A percentile compares a stretch with the other conserved stretches of the same genome.
Conservation (phyloP, 1,140 invertebrate genomes). For the Cyrtorhinus lividipennis region DNA sequence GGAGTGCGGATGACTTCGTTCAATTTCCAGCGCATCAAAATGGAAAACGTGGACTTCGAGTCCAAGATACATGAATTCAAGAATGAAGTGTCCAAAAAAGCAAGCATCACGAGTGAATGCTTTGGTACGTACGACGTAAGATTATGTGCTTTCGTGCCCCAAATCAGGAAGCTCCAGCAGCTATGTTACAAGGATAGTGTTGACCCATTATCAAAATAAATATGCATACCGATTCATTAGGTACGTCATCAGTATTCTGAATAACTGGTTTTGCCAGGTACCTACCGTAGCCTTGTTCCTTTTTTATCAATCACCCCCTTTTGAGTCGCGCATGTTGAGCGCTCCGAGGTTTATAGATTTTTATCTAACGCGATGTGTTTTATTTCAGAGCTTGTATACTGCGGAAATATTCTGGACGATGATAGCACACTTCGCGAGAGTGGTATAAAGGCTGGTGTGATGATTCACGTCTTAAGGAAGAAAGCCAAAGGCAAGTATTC, state of each 20-base stretch:
- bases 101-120: slow-evolving; percentile 32
- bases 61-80: slow-evolving; percentile 35
- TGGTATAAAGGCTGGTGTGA: slow-evolving; percentile 36
- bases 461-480: slow-evolving; percentile 37
- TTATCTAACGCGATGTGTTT: no score
- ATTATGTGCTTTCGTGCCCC: no score
- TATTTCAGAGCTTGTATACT: slow-evolving; percentile 37
- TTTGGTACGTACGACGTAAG: slow-evolving; percentile 30
- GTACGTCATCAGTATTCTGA: no score
- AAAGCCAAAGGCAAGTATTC: slow-evolving; percentile 28
- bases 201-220: no score
- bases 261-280: no score
- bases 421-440: slow-evolving; percentile 33
- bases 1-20: slow-evolving; percentile 29
- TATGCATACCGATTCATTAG: no score
- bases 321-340: no score
- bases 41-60: slow-evolving; percentile 37
- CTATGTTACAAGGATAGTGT: no score
- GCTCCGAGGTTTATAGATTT: no score
- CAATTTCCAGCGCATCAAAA: slow-evolving; percentile 32
- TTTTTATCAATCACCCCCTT: no score
- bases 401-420: slow-evolving; percentile 37
- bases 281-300: no score
- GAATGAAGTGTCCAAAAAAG: slow-evolving; percentile 30
- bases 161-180: no score